Evolutionary conservation across 2,113 vertebrate species (phyloP).

Genomic region (Calyptomena viridis): DNA sequence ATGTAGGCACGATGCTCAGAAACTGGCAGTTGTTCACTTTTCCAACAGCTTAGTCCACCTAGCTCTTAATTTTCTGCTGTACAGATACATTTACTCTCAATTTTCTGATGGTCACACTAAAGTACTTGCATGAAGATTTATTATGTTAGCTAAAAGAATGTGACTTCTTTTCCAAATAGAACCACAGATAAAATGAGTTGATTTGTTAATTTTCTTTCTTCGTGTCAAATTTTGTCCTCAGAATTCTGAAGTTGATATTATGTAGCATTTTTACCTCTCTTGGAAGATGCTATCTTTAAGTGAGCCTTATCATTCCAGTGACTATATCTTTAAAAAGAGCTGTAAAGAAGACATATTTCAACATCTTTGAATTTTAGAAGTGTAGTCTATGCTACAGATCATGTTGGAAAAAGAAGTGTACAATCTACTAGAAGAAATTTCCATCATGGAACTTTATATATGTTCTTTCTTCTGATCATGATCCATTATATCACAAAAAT

Average conservation of each 20-base stretch:
- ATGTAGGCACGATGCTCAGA: fast-evolving
- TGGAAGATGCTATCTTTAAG: neutral
- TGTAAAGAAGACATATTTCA: neutral
- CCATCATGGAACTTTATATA: neutral
- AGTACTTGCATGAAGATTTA: neutral
- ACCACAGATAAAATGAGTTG: neutral
- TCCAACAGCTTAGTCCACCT: neutral
- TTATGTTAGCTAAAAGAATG: neutral
- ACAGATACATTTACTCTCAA: neutral
- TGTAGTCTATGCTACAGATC: neutral
- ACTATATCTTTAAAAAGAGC: neutral
- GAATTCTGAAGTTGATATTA: neutral
- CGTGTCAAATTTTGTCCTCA: neutral
- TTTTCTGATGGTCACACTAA: neutral
- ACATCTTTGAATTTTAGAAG: neutral
- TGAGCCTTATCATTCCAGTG: neutral
- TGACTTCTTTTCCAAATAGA: neutral
- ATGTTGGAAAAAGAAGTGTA: neutral
- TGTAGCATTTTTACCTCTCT: neutral
- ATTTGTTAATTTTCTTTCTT: neutral
- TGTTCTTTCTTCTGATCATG: neutral
- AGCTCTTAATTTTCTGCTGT: neutral
- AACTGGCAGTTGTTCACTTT: neutral
- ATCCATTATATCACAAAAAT: neutral
- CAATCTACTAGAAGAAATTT: neutral